Percentiles rank a stretch among this genome's conserved stretches.
Conservation (phyloP, 2,113 vertebrate genomes). For the Phalacrocorax aristotelis region DNA sequence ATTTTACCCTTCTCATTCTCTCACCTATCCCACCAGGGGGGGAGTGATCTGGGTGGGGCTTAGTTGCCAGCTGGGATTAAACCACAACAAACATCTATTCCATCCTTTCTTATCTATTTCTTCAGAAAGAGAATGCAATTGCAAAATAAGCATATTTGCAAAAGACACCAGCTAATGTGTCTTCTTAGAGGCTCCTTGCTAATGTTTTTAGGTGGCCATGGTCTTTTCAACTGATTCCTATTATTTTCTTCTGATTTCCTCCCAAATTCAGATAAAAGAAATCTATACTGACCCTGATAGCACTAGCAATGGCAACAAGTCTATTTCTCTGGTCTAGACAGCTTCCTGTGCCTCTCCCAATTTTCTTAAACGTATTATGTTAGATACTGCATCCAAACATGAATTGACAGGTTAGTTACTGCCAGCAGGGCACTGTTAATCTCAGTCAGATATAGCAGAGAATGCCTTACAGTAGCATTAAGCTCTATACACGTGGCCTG, state of each 20-base stretch:
- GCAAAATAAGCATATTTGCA: not conserved
- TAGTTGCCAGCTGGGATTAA: too few species aligned
- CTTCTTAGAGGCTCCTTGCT: not conserved
- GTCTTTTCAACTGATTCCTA: not conserved
- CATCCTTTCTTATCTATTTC: not conserved
- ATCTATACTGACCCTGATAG: not conserved
- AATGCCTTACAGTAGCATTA: not conserved
- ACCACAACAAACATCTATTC: too few species aligned
- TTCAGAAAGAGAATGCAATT: not conserved
- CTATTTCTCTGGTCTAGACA: not conserved
- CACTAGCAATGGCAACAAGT: not conserved
- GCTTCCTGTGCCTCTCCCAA: not conserved
- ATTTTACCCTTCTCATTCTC: too few species aligned
- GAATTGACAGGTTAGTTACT: not conserved
- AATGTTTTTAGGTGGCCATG: not conserved
- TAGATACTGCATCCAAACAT: not conserved
- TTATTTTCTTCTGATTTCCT: not conserved
- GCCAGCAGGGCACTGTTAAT: not conserved
- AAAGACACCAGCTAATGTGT: not conserved
- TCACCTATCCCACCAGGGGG: too few species aligned
- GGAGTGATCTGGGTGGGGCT: too few species aligned
- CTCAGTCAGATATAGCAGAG: not conserved
- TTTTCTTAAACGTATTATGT: not conserved
- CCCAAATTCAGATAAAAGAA: not conserved
- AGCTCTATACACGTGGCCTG: fast-evolving